A percentile compares a stretch with the other conserved stretches of the same genome.
phyloP scores from a whole-genome alignment of 2,113 vertebrate genomes.

The Columba livia region DNA sequence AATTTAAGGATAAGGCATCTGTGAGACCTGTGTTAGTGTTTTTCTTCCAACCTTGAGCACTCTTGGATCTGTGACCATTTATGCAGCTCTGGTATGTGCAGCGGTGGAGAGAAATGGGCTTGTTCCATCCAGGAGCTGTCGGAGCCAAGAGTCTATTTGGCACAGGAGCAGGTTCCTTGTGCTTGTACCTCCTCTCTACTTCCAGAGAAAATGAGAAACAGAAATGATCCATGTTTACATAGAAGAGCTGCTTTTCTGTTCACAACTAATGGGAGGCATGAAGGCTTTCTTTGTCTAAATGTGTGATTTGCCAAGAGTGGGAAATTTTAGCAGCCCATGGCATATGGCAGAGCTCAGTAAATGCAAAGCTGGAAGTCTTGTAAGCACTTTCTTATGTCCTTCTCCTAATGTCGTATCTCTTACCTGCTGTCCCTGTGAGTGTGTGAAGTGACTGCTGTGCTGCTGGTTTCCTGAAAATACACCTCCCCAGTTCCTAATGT shows the following conservation, averaged over 20 bases:
- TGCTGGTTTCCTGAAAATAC: not conserved
- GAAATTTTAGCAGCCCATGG: not conserved
- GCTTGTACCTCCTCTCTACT: not conserved
- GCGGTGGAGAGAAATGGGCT: not conserved
- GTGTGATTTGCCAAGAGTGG: not conserved
- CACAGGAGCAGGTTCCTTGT: accelerated
- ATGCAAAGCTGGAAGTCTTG: not conserved
- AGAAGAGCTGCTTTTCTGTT: not conserved
- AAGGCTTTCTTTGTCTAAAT: not conserved
- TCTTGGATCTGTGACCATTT: not conserved
- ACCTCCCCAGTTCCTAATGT: not conserved
- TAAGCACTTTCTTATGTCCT: not conserved
- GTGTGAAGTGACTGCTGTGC: not conserved
- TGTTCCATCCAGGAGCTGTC: not conserved
- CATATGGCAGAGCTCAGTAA: not conserved
- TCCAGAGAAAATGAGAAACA: not conserved
- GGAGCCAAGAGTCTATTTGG: not conserved
- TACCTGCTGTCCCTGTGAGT: not conserved
- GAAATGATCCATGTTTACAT: not conserved
- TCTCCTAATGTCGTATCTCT: accelerated
- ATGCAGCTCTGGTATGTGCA: accelerated
- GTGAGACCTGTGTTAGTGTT: not conserved
- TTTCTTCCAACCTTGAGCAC: not conserved
- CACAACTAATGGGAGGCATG: not conserved
- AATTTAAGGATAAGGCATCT: not conserved